phyloP scores from a whole-genome alignment of 2,888 invertebrate genomes.

The Lacanobia oleracea region DNA sequence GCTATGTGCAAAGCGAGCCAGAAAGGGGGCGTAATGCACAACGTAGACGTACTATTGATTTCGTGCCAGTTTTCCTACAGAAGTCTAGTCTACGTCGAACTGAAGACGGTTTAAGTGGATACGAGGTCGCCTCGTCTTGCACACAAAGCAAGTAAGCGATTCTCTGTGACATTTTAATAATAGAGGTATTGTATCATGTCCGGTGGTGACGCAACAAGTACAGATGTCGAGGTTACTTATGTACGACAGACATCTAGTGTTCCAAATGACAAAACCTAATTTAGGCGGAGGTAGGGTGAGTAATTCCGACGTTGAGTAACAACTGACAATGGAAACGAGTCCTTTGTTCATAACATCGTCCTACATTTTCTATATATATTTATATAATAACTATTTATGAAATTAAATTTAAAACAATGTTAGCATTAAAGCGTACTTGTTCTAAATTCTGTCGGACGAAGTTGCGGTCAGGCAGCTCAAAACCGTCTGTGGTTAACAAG shows the following conservation, averaged over 20 bases:
- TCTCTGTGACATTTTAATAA: slow-evolving; percentile 73
- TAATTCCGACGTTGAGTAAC: slow-evolving; percentile 52
- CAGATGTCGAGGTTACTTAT: slow-evolving; percentile 68
- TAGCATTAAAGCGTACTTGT: slow-evolving; percentile 34
- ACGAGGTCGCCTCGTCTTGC: slow-evolving; percentile 74
- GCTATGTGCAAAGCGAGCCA: slow-evolving; percentile 36
- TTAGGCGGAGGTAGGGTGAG: slow-evolving; percentile 49
- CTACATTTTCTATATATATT: slow-evolving; percentile 32
- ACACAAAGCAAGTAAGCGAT: slow-evolving; percentile 68
- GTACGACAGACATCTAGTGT: slow-evolving; percentile 56
- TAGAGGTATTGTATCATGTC: slow-evolving; percentile 73
- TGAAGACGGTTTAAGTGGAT: slow-evolving; percentile 74
- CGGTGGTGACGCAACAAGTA: slow-evolving; percentile 70
- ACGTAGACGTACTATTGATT: slow-evolving; percentile 52
- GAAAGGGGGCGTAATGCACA: slow-evolving; percentile 41
- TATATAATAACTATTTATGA: slow-evolving; percentile 19
- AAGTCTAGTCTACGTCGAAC: slow-evolving; percentile 53
- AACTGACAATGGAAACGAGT: slow-evolving; percentile 31
- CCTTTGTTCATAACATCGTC: slow-evolving; percentile 43
- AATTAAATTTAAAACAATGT: slow-evolving; percentile 32
- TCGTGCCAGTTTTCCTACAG: slow-evolving; percentile 40
- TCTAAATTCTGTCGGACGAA: slow-evolving; percentile 31
- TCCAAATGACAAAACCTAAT: slow-evolving; percentile 58
- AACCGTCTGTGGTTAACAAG: slow-evolving; percentile 42
- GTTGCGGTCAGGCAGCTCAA: slow-evolving; percentile 46